Conservation (phyloP, 1,140 invertebrate genomes). For the Trichogramma pretiosum region DNA sequence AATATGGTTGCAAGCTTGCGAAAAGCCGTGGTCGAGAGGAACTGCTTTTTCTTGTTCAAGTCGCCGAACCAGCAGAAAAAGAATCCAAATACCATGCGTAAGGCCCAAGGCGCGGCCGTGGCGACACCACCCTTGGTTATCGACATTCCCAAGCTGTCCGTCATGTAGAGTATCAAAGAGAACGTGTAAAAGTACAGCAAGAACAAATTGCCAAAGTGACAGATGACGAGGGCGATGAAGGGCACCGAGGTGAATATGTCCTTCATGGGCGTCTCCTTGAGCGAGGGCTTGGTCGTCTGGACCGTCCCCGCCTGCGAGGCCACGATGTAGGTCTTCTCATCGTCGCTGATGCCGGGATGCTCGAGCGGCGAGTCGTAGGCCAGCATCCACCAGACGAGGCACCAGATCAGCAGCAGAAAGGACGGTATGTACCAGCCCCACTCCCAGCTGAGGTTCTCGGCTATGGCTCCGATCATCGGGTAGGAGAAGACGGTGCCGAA, state of each 20-base stretch:
- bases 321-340: slow-evolving; percentile 73
- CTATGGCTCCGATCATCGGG: slow-evolving; percentile 56
- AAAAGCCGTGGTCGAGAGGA: slow-evolving; percentile 51
- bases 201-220: slow-evolving; percentile 65
- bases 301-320: slow-evolving; percentile 27
- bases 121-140: slow-evolving; percentile 58
- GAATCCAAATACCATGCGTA: slow-evolving; percentile 55
- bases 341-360: slow-evolving; percentile 63
- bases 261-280: slow-evolving; percentile 25
- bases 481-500: slow-evolving; percentile 68
- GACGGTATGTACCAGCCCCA: slow-evolving; percentile 64
- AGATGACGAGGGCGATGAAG: slow-evolving; percentile 53
- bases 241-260: slow-evolving; percentile 55
- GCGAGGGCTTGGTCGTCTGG: slow-evolving; percentile 15
- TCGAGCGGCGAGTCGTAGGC: slow-evolving; percentile 58
- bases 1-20: slow-evolving; percentile 61
- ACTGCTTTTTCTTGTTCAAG: slow-evolving; percentile 46
- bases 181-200: slow-evolving; percentile 74
- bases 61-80: slow-evolving; percentile 58
- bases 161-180: slow-evolving; percentile 60
- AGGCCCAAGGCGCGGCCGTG: slow-evolving; percentile 55
- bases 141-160: slow-evolving; percentile 65
- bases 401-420: slow-evolving; percentile 51
- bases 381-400: slow-evolving; percentile 51
- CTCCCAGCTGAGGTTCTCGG: slow-evolving; percentile 57